phyloP scores from a whole-genome alignment of 2,797 vertebrate genomes.

The Phyllotis vaccarum region DNA sequence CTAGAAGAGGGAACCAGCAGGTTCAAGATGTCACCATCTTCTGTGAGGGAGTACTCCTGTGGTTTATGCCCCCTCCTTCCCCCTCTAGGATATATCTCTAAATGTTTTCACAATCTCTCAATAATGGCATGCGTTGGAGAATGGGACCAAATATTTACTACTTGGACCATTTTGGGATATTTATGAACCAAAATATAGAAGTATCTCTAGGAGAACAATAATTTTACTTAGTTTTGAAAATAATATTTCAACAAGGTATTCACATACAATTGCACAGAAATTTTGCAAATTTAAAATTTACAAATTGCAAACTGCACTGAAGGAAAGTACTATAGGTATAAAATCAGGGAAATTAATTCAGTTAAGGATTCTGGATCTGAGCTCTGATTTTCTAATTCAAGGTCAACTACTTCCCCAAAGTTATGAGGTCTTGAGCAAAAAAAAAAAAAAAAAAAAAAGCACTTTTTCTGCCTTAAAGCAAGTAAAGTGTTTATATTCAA shows the following conservation, averaged over 20 bases:
- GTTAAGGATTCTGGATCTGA: background rate
- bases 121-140: background rate
- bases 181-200: background rate
- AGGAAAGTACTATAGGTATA: background rate
- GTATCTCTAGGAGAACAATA: background rate
- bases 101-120: background rate
- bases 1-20: background rate
- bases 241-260: slow-evolving; percentile 17
- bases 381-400: background rate
- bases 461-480: background rate
- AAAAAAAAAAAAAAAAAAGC: background rate
- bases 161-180: background rate
- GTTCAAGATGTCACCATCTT: too few species aligned
- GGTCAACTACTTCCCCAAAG: background rate
- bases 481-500: background rate
- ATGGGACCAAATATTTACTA: background rate
- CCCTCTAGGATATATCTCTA: background rate
- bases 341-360: background rate
- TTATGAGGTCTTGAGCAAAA: background rate
- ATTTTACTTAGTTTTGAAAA: background rate
- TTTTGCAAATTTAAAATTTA: too few species aligned
- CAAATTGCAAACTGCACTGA: background rate
- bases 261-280: background rate
- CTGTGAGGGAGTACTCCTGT: too few species aligned
- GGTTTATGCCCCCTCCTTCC: background rate